Percentiles rank a stretch among this genome's conserved stretches.
These are phyloP conservation scores for Gobionotothen gibberifrons DNA, from an alignment of 2,797 vertebrate species.

Conservation along the genomic window DNA sequence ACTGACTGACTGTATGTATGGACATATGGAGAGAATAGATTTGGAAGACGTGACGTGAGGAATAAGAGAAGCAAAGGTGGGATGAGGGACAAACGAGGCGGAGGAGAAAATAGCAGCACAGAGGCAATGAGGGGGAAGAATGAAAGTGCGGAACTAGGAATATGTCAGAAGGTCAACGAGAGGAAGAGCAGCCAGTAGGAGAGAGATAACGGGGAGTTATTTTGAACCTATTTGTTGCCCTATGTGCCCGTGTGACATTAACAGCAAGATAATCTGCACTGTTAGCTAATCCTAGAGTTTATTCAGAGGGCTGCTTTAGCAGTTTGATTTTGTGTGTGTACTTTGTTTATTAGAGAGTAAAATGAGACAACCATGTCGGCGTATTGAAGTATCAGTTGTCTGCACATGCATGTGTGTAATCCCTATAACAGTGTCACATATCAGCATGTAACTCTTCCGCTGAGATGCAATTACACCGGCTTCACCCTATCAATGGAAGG, in stretches of 20 bases:
- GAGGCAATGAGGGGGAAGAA: neutral
- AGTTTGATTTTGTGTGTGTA: conserved; percentile 9
- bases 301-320: conserved; percentile 36
- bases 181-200: conserved; percentile 35
- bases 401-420: conserved; percentile 44
- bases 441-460: conserved; percentile 32
- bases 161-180: conserved; percentile 34
- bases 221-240: conserved; percentile 33
- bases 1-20: conserved; percentile 23
- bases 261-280: conserved; percentile 60
- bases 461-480: conserved; percentile 45
- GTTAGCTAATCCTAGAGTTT: conserved; percentile 48
- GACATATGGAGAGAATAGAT: conserved; percentile 45
- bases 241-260: conserved; percentile 55
- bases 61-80: conserved; percentile 43
- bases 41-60: conserved; percentile 6
- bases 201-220: neutral
- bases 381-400: conserved; percentile 19
- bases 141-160: conserved; percentile 4
- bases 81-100: conserved; percentile 22
- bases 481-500: conserved; percentile 23
- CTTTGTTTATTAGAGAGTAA: neutral
- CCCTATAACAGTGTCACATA: neutral
- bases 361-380: neutral
- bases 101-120: conserved; percentile 10